Base-by-base conservation (phyloP, 2,888 invertebrate species). In the Pandemis heparana region DNA sequence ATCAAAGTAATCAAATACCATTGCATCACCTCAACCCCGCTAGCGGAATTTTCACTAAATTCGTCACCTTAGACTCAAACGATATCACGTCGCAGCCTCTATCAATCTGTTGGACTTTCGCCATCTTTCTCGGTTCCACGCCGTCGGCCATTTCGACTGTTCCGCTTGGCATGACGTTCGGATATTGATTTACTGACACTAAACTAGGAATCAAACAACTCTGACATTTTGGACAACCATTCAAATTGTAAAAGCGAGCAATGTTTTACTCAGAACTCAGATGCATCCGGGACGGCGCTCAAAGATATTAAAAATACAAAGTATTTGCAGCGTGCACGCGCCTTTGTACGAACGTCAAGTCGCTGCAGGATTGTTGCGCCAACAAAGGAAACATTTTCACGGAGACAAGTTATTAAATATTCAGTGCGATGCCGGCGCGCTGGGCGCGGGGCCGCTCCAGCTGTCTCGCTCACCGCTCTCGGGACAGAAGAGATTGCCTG, bases 371-470 rank as follows among this genome's bases (percentile, higher is more conserved):
- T 64, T 73, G 72, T 73, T 73, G 48, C 73, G 63, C 48, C 68
- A 68, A 73, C 73, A 64, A 73, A 69, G 68, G 73, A 73, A 64
- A 60, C 73, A 59, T 73, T 73, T 73, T 64, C 72, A 73, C 63
- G 68, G 73, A 69, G 73, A 73, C 73, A 73, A 68, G 73, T 73
- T 73, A 73, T 73, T 73, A 73, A 73, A 73, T 69, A 73, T 73
- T 73, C 73, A 73, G 68, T 48, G 71, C 65, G 65, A 16, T 60
- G 43, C 39, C 61, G 43, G 72, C 53, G 56, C 64, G 56, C 23
- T 10, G n/a, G n/a, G n/a, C 23, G 23, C 3, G 16, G n/a, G n/a
- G 48, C n/a, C 61, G 38, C 12, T 12, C 10, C 7, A 16, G 41
- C 66, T 14, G 32, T 60, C 71, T 51, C 71, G 9, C 38, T 60